Conservation (phyloP, 1,140 invertebrate genomes). For the Cylas formicarius region DNA sequence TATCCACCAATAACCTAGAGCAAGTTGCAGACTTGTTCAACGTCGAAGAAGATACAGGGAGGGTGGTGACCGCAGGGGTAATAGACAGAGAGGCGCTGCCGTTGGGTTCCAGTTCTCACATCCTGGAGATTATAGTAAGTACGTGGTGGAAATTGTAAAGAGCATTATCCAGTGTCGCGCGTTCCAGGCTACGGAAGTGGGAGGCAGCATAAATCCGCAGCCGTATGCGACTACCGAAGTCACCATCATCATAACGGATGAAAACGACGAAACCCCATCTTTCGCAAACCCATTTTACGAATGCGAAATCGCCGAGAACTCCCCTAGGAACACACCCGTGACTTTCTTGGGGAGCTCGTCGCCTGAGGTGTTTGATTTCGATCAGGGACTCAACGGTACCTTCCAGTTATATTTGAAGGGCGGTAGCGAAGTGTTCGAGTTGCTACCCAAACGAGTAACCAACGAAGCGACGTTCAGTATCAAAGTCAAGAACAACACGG, state of each 20-base stretch:
- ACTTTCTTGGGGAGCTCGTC: constrained; percentile 73
- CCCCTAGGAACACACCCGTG: constrained; percentile 82
- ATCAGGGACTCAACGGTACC: constrained; percentile 89
- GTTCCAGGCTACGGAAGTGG: constrained; percentile 61
- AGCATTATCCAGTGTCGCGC: constrained; percentile 5
- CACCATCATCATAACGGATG: constrained; percentile 87
- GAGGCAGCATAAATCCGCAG: constrained; percentile 51
- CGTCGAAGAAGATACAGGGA: constrained; percentile 72
- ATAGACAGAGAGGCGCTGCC: constrained; percentile 78
- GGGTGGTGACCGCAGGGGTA: constrained; percentile 66
- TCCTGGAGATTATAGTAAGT: constrained; percentile 52
- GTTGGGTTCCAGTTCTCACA: constrained; percentile 77
- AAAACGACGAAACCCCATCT: constrained; percentile 87
- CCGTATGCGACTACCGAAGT: constrained; percentile 81
- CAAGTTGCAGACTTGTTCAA: constrained; percentile 63
- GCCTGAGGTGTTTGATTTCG: constrained; percentile 86
- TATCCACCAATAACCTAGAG: constrained; percentile 66
- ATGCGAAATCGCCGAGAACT: constrained; percentile 87
- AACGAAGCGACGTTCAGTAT: constrained; percentile 91
- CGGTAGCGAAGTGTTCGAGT: constrained; percentile 77
- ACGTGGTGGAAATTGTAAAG: not conserved
- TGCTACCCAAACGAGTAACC: constrained; percentile 79
- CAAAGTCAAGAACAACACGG: constrained; percentile 74
- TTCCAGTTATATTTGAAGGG: constrained; percentile 77
- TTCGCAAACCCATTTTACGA: constrained; percentile 73